Evolutionary conservation across 2,888 invertebrate genomes (phyloP).

Genomic region (Ophion obscuratus): DNA sequence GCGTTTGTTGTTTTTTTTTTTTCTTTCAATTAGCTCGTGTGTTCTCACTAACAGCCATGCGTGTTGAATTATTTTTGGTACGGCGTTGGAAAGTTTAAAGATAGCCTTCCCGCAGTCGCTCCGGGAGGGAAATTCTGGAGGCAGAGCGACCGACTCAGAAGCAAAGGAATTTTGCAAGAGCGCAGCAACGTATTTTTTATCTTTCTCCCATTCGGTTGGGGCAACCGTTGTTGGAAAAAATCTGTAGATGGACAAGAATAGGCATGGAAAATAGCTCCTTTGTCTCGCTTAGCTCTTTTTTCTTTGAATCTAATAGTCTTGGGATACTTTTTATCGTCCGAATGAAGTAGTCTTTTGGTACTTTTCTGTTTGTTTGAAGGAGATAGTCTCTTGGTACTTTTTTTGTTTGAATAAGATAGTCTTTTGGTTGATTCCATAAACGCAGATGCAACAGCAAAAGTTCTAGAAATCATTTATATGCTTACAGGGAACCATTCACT

Average conservation of each 20-base stretch:
- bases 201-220: not conserved
- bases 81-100: conserved; percentile 19
- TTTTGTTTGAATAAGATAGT: not conserved
- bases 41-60: not conserved
- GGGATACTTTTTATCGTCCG: too few species aligned
- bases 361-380: not conserved
- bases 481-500: not conserved
- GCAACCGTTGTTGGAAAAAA: not conserved
- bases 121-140: conserved; percentile 4
- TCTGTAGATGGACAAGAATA: not conserved
- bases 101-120: not conserved
- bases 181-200: not conserved
- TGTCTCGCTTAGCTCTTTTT: not conserved
- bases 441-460: not conserved
- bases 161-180: conserved; percentile 23
- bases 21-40: conserved; percentile 3
- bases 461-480: not conserved
- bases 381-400: not conserved
- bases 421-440: not conserved
- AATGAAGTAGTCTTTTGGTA: too few species aligned
- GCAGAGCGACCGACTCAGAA: not conserved
- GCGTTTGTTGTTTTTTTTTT: not conserved
- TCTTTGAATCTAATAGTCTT: too few species aligned
- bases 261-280: not conserved
- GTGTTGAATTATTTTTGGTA: conserved; percentile 15